Evolutionary conservation across 1,140 invertebrate genomes (phyloP).

Genomic region (Zaprionus taronus): DNA sequence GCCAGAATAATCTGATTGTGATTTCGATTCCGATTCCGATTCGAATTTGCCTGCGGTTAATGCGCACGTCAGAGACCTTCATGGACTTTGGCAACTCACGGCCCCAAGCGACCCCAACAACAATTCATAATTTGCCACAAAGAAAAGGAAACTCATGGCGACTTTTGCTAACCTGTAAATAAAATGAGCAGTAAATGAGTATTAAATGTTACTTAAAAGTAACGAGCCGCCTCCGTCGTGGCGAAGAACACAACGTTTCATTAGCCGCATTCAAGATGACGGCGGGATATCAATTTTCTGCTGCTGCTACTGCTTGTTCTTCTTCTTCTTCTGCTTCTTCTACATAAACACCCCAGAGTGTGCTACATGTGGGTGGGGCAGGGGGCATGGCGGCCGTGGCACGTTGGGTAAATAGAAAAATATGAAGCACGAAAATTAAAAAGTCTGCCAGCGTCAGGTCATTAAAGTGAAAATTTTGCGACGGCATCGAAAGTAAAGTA

Average conservation of each 20-base stretch:
- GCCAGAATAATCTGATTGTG: constrained; percentile 19
- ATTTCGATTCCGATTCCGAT: constrained; percentile 3
- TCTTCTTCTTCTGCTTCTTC: not conserved
- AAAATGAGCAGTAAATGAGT: constrained; percentile 47
- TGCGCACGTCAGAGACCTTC: not conserved
- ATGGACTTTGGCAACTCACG: not conserved
- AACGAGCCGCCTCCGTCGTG: constrained; percentile 32
- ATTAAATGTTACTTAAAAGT: constrained; percentile 71
- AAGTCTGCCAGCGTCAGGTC: constrained; percentile 62
- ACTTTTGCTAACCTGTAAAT: constrained; percentile 55
- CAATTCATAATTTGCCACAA: constrained; percentile 12
- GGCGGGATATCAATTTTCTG: constrained; percentile 68
- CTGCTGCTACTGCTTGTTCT: constrained; percentile 2
- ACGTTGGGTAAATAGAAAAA: constrained; percentile 67
- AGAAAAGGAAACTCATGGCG: not conserved
- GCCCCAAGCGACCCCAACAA: not conserved
- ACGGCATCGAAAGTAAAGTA: constrained; percentile 68
- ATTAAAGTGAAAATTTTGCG: constrained; percentile 70
- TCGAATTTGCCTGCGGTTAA: constrained; percentile 16
- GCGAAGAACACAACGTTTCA: constrained; percentile 59
- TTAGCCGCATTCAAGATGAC: constrained; percentile 72
- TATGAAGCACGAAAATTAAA: constrained; percentile 78
- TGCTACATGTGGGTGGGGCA: too few relatives aligned
- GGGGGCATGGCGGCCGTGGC: not conserved
- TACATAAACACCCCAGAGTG: not conserved